Percentiles rank a stretch among this genome's conserved stretches.
These are phyloP conservation scores for Apistogramma diplotaenia DNA, from an alignment of 2,113 vertebrate species.

Conservation along the genomic window DNA sequence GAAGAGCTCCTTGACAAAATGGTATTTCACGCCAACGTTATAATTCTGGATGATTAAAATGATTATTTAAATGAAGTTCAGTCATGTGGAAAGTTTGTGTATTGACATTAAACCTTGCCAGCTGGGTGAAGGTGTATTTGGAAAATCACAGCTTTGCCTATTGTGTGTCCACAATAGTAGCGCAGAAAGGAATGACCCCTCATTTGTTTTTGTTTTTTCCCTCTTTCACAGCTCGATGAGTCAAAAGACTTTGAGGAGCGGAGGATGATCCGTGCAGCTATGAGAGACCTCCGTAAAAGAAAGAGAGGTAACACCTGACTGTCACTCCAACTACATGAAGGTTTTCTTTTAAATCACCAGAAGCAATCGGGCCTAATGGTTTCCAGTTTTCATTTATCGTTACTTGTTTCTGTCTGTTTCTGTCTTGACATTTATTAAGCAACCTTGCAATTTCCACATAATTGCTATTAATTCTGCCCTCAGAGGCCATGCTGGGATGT, in stretches of 20 bases:
- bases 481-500: slow-evolving; percentile 77
- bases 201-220: slow-evolving; percentile 16
- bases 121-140: neutral
- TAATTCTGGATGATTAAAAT: slow-evolving; percentile 9
- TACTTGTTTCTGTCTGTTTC: neutral
- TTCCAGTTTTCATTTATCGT: neutral
- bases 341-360: neutral
- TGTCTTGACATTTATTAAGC: neutral
- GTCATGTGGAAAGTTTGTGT: neutral
- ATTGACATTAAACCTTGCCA: neutral
- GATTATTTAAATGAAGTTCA: neutral
- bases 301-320: slow-evolving; percentile 84
- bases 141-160: neutral
- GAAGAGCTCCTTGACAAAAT: slow-evolving; percentile 94
- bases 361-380: neutral
- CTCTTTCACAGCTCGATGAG: slow-evolving; percentile 83
- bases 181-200: neutral
- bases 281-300: slow-evolving; percentile 92
- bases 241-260: slow-evolving; percentile 92
- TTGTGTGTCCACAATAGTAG: neutral
- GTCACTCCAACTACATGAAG: neutral
- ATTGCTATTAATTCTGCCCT: slow-evolving; percentile 49
- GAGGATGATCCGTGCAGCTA: slow-evolving; percentile 88
- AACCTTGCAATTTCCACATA: neutral
- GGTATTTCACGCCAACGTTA: slow-evolving; percentile 73